Conservation (phyloP, 2,113 vertebrate genomes). For the Puma concolor region DNA sequence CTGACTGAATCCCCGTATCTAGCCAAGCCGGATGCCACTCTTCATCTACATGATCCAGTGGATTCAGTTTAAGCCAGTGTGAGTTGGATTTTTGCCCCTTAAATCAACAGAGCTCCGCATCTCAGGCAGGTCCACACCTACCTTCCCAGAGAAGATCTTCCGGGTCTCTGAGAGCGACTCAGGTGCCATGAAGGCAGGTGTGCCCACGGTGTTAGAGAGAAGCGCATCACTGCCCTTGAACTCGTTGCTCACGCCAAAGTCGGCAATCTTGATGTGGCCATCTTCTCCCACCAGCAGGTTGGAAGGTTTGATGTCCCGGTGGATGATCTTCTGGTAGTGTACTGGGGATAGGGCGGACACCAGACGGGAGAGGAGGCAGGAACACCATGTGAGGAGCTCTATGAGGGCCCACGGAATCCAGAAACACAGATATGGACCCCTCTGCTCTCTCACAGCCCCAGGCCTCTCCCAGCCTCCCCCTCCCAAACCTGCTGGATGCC, state of each 20-base stretch:
- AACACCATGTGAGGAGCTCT: neutral
- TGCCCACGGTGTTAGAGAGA: conserved; percentile 97
- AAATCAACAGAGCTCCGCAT: neutral
- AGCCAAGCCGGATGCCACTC: neutral
- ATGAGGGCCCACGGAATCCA: neutral
- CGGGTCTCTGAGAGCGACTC: conserved; percentile 96
- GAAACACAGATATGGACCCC: neutral
- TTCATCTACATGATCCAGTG: neutral
- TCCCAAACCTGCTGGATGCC: neutral
- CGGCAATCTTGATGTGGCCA: conserved; percentile 96
- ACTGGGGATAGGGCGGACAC: conserved; percentile 84
- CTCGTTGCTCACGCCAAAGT: conserved; percentile 98
- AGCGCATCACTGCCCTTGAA: conserved; percentile 97
- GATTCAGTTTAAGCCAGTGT: neutral
- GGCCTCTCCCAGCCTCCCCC: neutral
- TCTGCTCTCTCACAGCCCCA: neutral
- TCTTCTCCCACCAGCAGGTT: conserved; percentile 98
- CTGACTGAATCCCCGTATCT: neutral
- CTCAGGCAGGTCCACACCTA: conserved; percentile 67
- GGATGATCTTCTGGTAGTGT: conserved; percentile 99
- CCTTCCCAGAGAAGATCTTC: conserved; percentile 99
- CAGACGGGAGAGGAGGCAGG: neutral
- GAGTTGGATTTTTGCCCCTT: neutral
- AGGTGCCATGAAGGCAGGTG: conserved; percentile 96
- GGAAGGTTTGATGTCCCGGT: conserved; percentile 97